Base-by-base conservation (phyloP, 2,888 invertebrate species). In the Cheiracanthium punctorium region DNA sequence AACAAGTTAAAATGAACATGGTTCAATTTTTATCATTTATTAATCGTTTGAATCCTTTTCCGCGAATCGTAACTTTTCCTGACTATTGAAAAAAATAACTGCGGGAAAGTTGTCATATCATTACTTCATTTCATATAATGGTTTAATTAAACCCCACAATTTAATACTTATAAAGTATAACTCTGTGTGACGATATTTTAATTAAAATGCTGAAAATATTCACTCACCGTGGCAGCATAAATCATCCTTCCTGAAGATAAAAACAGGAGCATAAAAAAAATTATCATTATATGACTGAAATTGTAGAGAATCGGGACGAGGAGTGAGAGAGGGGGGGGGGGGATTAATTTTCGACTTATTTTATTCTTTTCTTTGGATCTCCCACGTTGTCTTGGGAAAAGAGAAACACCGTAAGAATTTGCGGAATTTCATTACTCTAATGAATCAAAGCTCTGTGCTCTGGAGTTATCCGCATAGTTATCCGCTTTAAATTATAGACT, bases 351-450 rank as follows among this genome's bases (percentile, higher is more conserved):
- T n/a, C 8, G 17, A 48, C 37, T 48, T 48, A 17, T 17, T 48
- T 48, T 14, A 17, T 48, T 2, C 17, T 37, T 10, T 37, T 37
- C 48, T 17, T 48, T 48, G n/a, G 67, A 64, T 20, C 32, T 32
- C 33, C 69, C 69, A 20, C 67, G 67, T 67, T 29, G 30, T 67
- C 67, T 14, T 28, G 14, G 65, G 37, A 73, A 71, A 77, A 82
- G 41, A 70, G 82, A 70, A 82, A 32, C 29, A 72, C 72, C 64
- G 48, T 70, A 69, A 72, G 84, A 84, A 84, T 84, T 79, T 70
- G 43, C 29, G 80, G 85, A 85, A 85, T 85, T 85, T 85, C 85
- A 85, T 85, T 85, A 85, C 69, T 80, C 58, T 85, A 85, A 85
- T 85, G 85, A 85, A 85, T 85, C 85, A 73, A 77, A 79, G 77